phyloP scores from a whole-genome alignment of 2,797 vertebrate genomes.

The Poeciliopsis turneri region DNA sequence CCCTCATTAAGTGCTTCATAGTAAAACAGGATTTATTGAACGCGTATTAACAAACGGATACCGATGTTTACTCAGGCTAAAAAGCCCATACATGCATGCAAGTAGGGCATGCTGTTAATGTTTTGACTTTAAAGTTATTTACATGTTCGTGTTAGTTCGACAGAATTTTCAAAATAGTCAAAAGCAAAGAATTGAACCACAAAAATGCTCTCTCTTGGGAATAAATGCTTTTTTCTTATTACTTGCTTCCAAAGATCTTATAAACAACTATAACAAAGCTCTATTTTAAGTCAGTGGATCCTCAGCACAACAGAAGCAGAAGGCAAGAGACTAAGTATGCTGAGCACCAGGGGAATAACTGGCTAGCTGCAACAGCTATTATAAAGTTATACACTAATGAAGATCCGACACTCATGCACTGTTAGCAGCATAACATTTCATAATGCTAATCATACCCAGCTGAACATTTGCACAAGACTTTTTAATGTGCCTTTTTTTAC shows the following conservation, averaged over 20 bases:
- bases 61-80: constrained; percentile 7
- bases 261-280: constrained; percentile 1
- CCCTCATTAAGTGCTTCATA: constrained; percentile 1
- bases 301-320: constrained; percentile 11
- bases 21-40: constrained; percentile 21
- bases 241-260: neutral
- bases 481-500: constrained; percentile 55
- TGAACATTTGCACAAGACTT: constrained; percentile 41
- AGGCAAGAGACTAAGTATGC: constrained; percentile 6
- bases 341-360: neutral
- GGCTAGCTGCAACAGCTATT: constrained; percentile 9
- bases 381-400: constrained; percentile 26
- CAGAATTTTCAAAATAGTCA: constrained; percentile 4
- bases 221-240: neutral
- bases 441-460: constrained; percentile 61
- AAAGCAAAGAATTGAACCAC: neutral
- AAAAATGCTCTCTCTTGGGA: constrained; percentile 5
- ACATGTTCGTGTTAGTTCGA: neutral
- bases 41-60: neutral
- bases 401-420: constrained; percentile 22
- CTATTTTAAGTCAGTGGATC: neutral
- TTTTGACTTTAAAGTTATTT: constrained; percentile 6
- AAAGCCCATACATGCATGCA: neutral
- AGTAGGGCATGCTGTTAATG: neutral
- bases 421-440: constrained; percentile 39